phyloP scores from a whole-genome alignment of 2,797 vertebrate species.

The Oreochromis mossambicus region DNA sequence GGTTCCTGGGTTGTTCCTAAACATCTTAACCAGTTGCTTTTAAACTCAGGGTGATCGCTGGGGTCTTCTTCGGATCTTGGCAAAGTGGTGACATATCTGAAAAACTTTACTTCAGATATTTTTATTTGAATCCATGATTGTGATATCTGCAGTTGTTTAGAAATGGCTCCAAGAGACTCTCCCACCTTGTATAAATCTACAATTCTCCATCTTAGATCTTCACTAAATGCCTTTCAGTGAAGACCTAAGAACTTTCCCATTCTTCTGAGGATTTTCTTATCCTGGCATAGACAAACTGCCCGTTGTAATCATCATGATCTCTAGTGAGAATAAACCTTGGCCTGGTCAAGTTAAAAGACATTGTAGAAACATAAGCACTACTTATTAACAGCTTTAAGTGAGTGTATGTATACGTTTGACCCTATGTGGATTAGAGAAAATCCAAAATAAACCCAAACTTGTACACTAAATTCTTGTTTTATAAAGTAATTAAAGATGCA shows the following conservation, averaged over 20 bases:
- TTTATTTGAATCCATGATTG: neutral
- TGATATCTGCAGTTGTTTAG: neutral
- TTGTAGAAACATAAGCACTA: no score
- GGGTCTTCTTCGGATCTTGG: neutral
- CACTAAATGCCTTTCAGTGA: neutral
- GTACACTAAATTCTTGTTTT: accelerated
- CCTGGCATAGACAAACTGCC: neutral
- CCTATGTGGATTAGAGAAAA: neutral
- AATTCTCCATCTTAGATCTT: accelerated
- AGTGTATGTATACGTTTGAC: neutral
- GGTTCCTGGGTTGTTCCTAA: neutral
- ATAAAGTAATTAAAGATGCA: neutral
- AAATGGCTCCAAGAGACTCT: neutral
- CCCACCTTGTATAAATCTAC: neutral
- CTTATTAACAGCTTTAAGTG: neutral
- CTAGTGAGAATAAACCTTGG: no score
- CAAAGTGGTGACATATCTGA: neutral
- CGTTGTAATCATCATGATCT: no score
- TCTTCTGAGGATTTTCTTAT: no score
- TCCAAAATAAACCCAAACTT: neutral
- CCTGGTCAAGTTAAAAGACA: no score
- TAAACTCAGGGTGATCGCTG: neutral
- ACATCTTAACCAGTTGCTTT: neutral
- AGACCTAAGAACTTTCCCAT: no score
- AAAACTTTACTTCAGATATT: neutral